Evolutionary conservation across 2,797 vertebrate species (phyloP).

Genomic region (Champsocephalus esox): DNA sequence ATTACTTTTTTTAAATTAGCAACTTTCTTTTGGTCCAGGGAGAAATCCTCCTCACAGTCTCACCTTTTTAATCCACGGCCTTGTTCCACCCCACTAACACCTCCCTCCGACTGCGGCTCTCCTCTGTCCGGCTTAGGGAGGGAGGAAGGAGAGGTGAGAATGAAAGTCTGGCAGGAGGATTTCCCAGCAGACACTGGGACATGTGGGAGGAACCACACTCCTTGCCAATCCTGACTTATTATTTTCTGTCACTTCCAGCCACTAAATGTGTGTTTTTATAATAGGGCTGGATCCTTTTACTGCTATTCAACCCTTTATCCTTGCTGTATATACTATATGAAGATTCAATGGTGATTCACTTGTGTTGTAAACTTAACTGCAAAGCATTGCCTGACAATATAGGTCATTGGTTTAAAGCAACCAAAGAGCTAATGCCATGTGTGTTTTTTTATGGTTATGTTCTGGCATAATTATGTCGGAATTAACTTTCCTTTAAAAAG

Average conservation of each 20-base stretch:
- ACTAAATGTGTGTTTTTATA: neutral
- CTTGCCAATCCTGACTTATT: neutral
- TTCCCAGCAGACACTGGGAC: constrained; percentile 33
- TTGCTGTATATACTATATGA: neutral
- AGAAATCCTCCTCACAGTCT: neutral
- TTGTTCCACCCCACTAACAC: constrained; percentile 29
- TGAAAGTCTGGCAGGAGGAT: constrained; percentile 67
- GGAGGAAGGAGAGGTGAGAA: constrained; percentile 64
- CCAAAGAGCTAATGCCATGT: neutral
- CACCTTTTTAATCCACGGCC: neutral
- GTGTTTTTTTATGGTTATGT: neutral
- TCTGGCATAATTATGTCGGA: neutral
- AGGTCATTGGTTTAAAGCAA: neutral
- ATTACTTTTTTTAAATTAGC: constrained; percentile 15
- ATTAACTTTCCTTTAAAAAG: neutral
- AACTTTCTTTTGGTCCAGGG: neutral
- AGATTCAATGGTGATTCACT: neutral
- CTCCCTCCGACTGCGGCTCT: constrained; percentile 18
- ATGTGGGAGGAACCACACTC: constrained; percentile 13
- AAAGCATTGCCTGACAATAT: neutral
- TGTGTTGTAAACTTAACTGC: neutral
- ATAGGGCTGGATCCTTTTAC: neutral
- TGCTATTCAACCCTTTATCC: neutral
- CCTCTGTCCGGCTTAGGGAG: constrained; percentile 29
- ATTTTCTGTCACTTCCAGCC: constrained; percentile 4